phyloP scores from a whole-genome alignment of 2,113 vertebrate species.

The Myxocyprinus asiaticus region DNA sequence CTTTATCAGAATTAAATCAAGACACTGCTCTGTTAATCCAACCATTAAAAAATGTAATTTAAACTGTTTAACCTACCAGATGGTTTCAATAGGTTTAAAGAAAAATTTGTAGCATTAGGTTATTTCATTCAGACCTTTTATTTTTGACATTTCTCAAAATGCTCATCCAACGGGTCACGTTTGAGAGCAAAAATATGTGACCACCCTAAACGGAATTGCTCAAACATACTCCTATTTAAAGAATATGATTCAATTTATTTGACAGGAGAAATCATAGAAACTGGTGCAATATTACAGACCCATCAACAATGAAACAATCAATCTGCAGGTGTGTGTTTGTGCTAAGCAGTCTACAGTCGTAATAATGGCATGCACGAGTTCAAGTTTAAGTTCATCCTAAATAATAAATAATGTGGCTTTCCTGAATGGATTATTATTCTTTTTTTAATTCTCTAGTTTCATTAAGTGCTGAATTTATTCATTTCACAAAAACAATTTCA shows the following conservation, averaged over 20 bases:
- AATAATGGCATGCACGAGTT: background rate
- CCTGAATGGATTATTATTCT: background rate
- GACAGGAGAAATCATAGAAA: background rate
- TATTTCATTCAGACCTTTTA: too few relatives aligned
- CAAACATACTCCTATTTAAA: background rate
- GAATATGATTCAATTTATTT: slow-evolving; percentile 27
- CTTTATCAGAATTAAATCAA: too few relatives aligned
- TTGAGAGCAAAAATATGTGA: too few relatives aligned
- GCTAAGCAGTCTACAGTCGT: background rate
- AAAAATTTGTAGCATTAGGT: too few relatives aligned
- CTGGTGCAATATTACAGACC: background rate
- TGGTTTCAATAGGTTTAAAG: too few relatives aligned
- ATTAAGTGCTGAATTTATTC: background rate
- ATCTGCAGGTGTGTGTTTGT: background rate
- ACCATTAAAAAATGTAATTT: too few relatives aligned
- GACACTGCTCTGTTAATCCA: too few relatives aligned
- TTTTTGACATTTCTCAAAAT: too few relatives aligned
- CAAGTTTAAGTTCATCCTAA: background rate
- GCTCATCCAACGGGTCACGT: too few relatives aligned
- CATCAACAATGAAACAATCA: background rate
- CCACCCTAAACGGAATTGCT: too few relatives aligned
- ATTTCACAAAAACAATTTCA: too few relatives aligned
- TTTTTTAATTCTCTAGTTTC: background rate
- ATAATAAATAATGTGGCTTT: slow-evolving; percentile 9
- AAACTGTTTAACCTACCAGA: too few relatives aligned